Evolutionary conservation across 2,888 invertebrate genomes (phyloP), one percentile per base, ranked within the genome.

Genomic region (Thymelicus sylvestris): DNA sequence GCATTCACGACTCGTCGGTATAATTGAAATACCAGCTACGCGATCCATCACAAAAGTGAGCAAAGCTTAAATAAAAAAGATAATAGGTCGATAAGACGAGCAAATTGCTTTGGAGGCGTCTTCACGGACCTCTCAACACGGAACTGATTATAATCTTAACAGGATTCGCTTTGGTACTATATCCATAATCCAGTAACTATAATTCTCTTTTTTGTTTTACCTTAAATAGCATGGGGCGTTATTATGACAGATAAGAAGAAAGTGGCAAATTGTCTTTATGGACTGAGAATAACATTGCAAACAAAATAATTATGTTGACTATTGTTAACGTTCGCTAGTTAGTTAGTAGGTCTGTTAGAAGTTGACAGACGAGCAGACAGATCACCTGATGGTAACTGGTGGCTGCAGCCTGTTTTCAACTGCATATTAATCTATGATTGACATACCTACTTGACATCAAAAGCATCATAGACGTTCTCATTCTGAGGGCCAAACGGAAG

Each of bases 121-220:
- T 87, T 88, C 84, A 86, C 83, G 84, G 77, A 80, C 74, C 73
- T 75, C 74, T 74, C 81, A 78, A 87, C 85, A 76, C 89, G 89
- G 90, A 91, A 89, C 86, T 82, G 74, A 88, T 88, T 77, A 76
- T 83, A 84, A 89, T 87, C 86, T 76, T 50, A 76, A 75, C 76
- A 84, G 82, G 83, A 84, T 84, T 78, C 78, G 48, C 72, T 73
- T 48, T 71, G 59, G 79, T 76, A 80, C 78, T 81, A 44, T 44
- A 12, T 44, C 10, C 44, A 44, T 44, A 44, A 12, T 44, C 3
- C 3, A 24, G 44, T 52, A 15, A 5, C n/a, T 13, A 52, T 52
- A 13, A 52, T 52, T 7, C 19, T 52, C 19, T 52, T 52, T 52
- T 19, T 6, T 19, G 52, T 52, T 31, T 31, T 7, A 52, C 6